phyloP scores from a whole-genome alignment of 2,888 invertebrate species.

The Eurytoma californica region DNA sequence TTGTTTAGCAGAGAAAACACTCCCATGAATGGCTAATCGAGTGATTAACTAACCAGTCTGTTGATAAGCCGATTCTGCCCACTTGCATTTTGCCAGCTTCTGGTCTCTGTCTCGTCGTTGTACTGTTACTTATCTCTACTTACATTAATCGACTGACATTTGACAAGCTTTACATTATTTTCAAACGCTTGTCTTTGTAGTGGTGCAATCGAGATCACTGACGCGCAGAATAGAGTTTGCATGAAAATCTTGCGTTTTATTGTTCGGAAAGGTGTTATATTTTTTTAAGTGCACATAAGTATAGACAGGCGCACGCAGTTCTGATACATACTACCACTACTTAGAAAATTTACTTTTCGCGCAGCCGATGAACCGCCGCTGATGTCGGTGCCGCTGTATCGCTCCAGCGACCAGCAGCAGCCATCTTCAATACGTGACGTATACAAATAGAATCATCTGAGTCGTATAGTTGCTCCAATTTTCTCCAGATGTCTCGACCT shows the following conservation, averaged over 20 bases:
- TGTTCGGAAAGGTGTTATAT: not conserved
- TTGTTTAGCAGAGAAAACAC: not conserved
- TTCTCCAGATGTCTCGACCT: conserved; percentile 42
- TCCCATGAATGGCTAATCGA: not conserved
- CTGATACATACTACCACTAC: conserved; percentile 9
- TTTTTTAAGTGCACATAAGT: conserved; percentile 15
- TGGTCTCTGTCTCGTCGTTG: not conserved
- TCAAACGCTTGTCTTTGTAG: not conserved
- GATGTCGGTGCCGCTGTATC: conserved; percentile 9
- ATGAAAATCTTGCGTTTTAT: conserved; percentile 8
- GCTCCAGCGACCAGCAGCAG: conserved; percentile 41
- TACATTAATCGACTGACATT: conserved; percentile 27
- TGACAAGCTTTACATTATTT: conserved; percentile 27
- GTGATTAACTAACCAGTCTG: conserved; percentile 32
- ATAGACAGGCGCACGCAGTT: not conserved
- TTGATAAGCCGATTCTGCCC: conserved; percentile 39
- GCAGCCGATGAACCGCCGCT: not conserved
- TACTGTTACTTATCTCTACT: not conserved
- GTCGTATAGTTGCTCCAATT: conserved; percentile 48
- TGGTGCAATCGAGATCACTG: conserved; percentile 7
- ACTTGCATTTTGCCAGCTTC: not conserved
- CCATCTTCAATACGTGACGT: conserved; percentile 56
- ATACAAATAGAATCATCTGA: conserved; percentile 52
- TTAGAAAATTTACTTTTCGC: conserved; percentile 8
- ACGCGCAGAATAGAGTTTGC: conserved; percentile 3